Percentiles rank a stretch among this genome's conserved stretches.
Evolutionary conservation across 1,140 invertebrate genomes (phyloP).

Genomic region (Bombus ignitus): DNA sequence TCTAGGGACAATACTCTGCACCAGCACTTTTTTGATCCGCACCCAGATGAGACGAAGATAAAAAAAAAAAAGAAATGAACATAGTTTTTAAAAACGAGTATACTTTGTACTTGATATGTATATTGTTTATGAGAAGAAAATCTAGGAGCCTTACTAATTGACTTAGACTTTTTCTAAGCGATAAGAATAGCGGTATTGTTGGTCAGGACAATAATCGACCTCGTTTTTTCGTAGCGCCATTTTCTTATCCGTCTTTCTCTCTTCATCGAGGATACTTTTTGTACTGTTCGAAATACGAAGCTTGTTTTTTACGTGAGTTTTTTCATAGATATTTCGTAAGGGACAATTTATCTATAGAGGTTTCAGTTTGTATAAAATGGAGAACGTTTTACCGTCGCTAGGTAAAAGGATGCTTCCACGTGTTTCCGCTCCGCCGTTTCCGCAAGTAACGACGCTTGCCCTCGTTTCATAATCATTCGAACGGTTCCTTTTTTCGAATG

Average conservation of each 20-base stretch:
- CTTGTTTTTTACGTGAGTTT: background rate
- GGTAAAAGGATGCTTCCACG: background rate
- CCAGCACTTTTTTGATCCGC: constrained; percentile 79
- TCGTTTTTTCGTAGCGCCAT: background rate
- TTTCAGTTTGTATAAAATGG: background rate
- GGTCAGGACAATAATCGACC: constrained; percentile 51
- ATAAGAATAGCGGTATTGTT: constrained; percentile 73
- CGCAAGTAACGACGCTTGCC: background rate
- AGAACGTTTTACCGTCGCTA: background rate
- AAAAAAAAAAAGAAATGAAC: background rate
- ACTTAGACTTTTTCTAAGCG: constrained; percentile 73
- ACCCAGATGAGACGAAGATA: constrained; percentile 62
- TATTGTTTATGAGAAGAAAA: constrained; percentile 66
- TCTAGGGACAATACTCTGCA: constrained; percentile 79
- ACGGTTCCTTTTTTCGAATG: background rate
- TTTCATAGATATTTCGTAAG: constrained; percentile 1
- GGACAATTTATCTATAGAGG: background rate
- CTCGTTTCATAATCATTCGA: background rate
- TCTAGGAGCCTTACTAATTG: constrained; percentile 73
- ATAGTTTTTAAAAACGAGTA: constrained; percentile 74
- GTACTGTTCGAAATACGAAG: background rate
- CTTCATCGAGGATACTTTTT: background rate
- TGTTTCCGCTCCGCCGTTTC: background rate
- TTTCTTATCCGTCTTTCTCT: background rate
- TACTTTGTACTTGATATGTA: constrained; percentile 68